phyloP scores from a whole-genome alignment of 2,888 invertebrate species.

The Lepidonotus clava region DNA sequence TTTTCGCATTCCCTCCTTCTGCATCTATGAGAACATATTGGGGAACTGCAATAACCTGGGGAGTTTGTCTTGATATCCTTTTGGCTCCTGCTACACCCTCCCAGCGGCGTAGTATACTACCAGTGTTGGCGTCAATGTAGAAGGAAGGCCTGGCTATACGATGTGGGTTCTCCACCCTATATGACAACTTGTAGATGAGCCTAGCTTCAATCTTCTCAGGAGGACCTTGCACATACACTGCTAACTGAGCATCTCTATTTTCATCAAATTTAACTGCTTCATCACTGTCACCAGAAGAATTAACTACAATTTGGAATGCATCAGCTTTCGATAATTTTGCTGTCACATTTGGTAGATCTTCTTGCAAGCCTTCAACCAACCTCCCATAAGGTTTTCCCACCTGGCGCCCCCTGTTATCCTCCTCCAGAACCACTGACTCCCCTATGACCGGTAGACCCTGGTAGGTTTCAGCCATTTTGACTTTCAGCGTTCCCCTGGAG shows the following conservation, averaged over 20 bases:
- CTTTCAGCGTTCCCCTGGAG: constrained; percentile 63
- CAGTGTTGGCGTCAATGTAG: constrained; percentile 41
- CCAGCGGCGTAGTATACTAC: neutral
- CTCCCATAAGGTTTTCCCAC: constrained; percentile 64
- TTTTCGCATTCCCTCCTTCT: constrained; percentile 11
- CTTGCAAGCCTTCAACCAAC: constrained; percentile 42
- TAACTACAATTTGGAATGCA: constrained; percentile 12
- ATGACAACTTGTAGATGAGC: constrained; percentile 15
- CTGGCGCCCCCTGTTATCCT: constrained; percentile 56
- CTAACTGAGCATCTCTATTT: neutral
- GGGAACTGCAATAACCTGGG: neutral
- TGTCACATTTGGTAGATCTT: neutral
- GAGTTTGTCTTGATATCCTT: neutral
- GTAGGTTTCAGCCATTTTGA: constrained; percentile 66
- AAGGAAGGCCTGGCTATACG: constrained; percentile 2
- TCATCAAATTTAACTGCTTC: neutral
- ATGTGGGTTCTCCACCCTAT: neutral
- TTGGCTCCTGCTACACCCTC: neutral
- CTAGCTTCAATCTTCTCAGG: constrained; percentile 54
- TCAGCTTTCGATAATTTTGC: neutral
- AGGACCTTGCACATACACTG: constrained; percentile 57
- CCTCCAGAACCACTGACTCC: constrained; percentile 64
- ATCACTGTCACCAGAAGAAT: neutral
- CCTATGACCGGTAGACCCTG: constrained; percentile 66
- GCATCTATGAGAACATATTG: constrained; percentile 12